Evolutionary conservation across 2,888 invertebrate species (phyloP), one percentile per base, ranked within the genome.

Genomic region (Mesoligia furuncula): DNA sequence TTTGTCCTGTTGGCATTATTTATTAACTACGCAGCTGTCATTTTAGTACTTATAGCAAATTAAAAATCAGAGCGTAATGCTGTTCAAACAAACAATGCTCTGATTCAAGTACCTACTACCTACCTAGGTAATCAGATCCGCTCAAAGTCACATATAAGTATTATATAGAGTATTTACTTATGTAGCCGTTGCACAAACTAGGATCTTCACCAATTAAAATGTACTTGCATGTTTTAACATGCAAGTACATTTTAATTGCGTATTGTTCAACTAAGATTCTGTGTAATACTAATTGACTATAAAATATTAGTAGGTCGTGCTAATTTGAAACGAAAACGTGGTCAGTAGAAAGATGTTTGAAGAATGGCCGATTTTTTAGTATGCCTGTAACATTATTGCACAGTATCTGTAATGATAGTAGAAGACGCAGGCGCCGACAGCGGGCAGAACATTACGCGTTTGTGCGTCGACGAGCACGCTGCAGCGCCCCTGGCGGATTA

Each of bases 401-500:
- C 85, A 90, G 88, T 88, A 74, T 80, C 81, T 81, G 79, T 81
- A 85, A 79, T 80, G 79, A 77, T 82, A 84, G 82, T 82, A 79
- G 83, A 81, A 81, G 83, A 83, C 86, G 79, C 73, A 66, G 48
- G 80, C 73, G 75, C 76, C 68, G 77, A 64, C 81, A 69, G 71
- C 36, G 45, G 66, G 73, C 69, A 70, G 67, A 73, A 84, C 91
- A 92, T 88, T 85, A 86, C 80, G 74, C 81, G 82, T 86, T 79
- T 81, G 89, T 86, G 81, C 85, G 86, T 80, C 87, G 88, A 42
- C 80, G 85, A 85, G 89, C 81, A 84, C 89, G 87, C 84, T 69
- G 86, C 82, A 82, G 77, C 73, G 73, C 73, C 74, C 54, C 69
- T 75, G 54, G 75, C 62, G 75, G 80, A 80, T 80, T 77, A 72